These are phyloP conservation scores for Automeris io DNA, from an alignment of 2,888 invertebrate genomes.

Conservation along the genomic window DNA sequence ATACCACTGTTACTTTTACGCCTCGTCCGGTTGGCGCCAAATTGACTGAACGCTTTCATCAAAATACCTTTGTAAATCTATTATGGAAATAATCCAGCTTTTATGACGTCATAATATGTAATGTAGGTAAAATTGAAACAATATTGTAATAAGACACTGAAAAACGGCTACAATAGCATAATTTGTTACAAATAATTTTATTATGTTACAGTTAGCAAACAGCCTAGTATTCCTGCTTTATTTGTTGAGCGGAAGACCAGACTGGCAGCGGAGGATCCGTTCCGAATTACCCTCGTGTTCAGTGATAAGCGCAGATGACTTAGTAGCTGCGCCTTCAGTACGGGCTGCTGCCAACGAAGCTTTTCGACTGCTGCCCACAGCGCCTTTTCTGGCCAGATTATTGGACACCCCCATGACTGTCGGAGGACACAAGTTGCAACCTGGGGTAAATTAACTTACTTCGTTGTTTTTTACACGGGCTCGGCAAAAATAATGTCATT, in stretches of 20 bases:
- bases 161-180: too few species aligned
- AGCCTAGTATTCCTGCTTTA: constrained; percentile 87
- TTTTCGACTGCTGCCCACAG: constrained; percentile 85
- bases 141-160: too few species aligned
- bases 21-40: too few species aligned
- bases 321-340: constrained; percentile 83
- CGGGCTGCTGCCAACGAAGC: constrained; percentile 88
- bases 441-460: constrained; percentile 78
- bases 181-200: not conserved
- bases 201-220: constrained; percentile 81
- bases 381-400: constrained; percentile 87
- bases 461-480: not conserved
- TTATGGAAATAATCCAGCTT: too few species aligned
- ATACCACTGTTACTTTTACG: too few species aligned
- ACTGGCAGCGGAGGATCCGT: constrained; percentile 80
- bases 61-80: too few species aligned
- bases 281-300: constrained; percentile 80
- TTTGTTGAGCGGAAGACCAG: constrained; percentile 81
- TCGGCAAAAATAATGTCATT: too few species aligned
- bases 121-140: too few species aligned
- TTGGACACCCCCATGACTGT: constrained; percentile 83
- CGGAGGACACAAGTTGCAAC: constrained; percentile 81
- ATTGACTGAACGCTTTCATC: too few species aligned
- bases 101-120: too few species aligned
- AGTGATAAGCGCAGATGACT: constrained; percentile 73